Evolutionary conservation across 2,888 invertebrate genomes (phyloP).

Genomic region (Xylocampa areola): DNA sequence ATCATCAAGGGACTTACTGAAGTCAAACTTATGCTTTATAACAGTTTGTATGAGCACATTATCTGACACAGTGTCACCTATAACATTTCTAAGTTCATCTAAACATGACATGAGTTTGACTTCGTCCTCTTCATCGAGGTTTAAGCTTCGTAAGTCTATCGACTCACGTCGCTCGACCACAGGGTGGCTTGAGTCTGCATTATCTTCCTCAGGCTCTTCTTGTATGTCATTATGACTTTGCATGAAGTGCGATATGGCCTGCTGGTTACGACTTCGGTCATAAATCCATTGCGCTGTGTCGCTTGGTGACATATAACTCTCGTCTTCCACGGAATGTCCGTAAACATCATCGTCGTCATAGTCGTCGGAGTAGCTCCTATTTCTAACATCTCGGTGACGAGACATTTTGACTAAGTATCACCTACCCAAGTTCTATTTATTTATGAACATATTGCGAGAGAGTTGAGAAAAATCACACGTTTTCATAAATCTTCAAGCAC

Average conservation of each 20-base stretch:
- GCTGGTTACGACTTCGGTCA: constrained; percentile 93
- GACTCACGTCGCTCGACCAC: constrained; percentile 81
- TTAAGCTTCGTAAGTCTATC: constrained; percentile 83
- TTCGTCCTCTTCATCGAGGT: constrained; percentile 92
- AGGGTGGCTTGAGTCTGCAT: constrained; percentile 63
- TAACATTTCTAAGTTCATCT: constrained; percentile 94
- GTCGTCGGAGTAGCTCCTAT: constrained; percentile 96
- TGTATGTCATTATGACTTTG: constrained; percentile 93
- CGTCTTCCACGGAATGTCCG: constrained; percentile 98
- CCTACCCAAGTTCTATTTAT: constrained; percentile 23
- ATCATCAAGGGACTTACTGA: constrained; percentile 93
- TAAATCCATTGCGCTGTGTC: constrained; percentile 96
- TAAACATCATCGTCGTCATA: constrained; percentile 98
- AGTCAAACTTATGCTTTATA: constrained; percentile 92
- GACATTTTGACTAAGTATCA: constrained; percentile 90
- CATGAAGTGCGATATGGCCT: constrained; percentile 93
- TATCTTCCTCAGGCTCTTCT: constrained; percentile 90
- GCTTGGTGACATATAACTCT: constrained; percentile 96
- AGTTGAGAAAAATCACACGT: constrained; percentile 60
- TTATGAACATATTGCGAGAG: constrained; percentile 33
- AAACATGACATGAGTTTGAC: constrained; percentile 95
- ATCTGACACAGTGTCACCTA: constrained; percentile 94
- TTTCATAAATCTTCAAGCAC: constrained; percentile 38
- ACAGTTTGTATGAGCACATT: constrained; percentile 93
- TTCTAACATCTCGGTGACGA: constrained; percentile 95